Evolutionary conservation across 1,140 invertebrate genomes (phyloP), one percentile per base, ranked within the genome.

Genomic region (Drosophila willistoni): DNA sequence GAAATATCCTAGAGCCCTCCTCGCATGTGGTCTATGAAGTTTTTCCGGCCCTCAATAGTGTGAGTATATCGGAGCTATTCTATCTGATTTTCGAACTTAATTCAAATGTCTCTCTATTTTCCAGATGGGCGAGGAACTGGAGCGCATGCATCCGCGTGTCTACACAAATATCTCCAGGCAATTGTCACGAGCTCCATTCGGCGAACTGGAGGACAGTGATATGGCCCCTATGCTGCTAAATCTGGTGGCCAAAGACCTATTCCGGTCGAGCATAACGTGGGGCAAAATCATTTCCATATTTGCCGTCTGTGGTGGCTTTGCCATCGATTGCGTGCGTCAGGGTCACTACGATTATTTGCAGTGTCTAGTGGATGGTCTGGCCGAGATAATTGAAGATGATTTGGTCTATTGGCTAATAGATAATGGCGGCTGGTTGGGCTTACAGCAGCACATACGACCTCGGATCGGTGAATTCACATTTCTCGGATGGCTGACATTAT

Each of bases 401-500:
- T 82, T 96, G 7, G 94, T 94, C 5, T 81, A 92, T 19, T 96
- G 95, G 95, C 94, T 96, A 19, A 93, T 94, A 47, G 93, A 94
- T 19, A 95, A 95, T 84, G 95, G 95, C 36, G 95, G 95, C 78
- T 96, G 95, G 95, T 94, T 96, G 90, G 92, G 92, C 66, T 51
- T 92, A 3, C 90, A 85, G 63, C 72, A 90, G 66, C 91, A 92
- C 22, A 92, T 91, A 66, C 64, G 82, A 33, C 91, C 90, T 3
- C 75, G 77, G 4, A 76, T 71, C 9, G 84, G 81, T 7, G 79
- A 90, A 14, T 91, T 91, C 63, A 81, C 91, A 33, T 91, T 92
- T 69, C 71, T 92, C 3, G 91, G 90, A 66, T 91, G 90, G 90
- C 71, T 92, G 12, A 92, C 91, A 9, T 39, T 92, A 0, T 92